Percentiles rank a stretch among this genome's conserved stretches.
Conservation (phyloP, 2,113 vertebrate genomes). For the Cephalopterus ornatus region DNA sequence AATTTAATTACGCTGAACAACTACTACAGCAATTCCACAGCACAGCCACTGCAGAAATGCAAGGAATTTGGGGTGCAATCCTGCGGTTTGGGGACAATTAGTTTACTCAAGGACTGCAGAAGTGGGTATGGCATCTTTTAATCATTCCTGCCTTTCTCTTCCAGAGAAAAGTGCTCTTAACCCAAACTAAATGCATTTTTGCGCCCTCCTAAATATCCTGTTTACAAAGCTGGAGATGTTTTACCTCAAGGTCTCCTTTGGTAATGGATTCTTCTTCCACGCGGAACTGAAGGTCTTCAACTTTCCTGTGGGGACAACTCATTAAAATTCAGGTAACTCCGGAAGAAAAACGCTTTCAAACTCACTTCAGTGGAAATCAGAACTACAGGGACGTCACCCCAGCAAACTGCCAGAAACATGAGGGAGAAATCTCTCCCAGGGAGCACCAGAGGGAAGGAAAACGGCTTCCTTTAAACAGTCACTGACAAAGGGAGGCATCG, state of each 20-base stretch:
- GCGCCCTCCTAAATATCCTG: neutral
- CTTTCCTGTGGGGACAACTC: slow-evolving; percentile 82
- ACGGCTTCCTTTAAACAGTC: neutral
- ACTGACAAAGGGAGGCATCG: neutral
- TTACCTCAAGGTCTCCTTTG: slow-evolving; percentile 99
- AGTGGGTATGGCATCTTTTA: neutral
- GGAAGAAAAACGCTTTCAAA: neutral
- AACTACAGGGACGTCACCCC: neutral
- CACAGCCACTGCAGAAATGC: neutral
- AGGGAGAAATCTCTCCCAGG: neutral
- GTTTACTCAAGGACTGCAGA: neutral
- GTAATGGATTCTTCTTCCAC: slow-evolving; percentile 98
- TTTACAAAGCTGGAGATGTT: slow-evolving; percentile 13
- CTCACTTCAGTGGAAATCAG: neutral
- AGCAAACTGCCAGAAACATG: neutral
- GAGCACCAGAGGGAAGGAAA: neutral
- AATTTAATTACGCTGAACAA: neutral
- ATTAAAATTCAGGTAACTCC: neutral
- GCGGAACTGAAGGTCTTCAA: slow-evolving; percentile 97
- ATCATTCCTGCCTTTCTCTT: neutral
- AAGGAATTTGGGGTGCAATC: neutral
- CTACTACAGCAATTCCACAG: neutral
- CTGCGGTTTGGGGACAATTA: neutral
- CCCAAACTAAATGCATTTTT: neutral
- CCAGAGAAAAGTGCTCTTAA: neutral